A percentile compares a stretch with the other conserved stretches of the same genome.
Evolutionary conservation across 2,797 vertebrate genomes (phyloP).

Genomic region (Halcyon badia): DNA sequence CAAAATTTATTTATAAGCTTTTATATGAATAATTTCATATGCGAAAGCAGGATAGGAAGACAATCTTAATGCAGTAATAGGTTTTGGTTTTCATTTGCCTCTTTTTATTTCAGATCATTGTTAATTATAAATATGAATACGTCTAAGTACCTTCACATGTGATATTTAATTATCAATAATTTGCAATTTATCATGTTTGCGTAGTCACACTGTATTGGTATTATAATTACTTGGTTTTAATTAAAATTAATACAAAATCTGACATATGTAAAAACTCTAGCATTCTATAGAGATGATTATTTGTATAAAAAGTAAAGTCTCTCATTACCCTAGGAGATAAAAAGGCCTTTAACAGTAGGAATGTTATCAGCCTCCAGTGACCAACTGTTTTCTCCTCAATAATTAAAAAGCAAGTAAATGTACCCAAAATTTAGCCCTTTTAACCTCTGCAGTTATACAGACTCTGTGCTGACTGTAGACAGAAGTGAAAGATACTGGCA

Average conservation of each 20-base stretch:
- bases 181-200: constrained; percentile 40
- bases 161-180: constrained; percentile 63
- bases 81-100: background rate
- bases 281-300: constrained; percentile 57
- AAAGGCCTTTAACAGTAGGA: constrained; percentile 48
- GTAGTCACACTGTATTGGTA: background rate
- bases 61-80: background rate
- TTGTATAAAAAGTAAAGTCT: constrained; percentile 33
- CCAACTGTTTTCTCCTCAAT: constrained; percentile 73
- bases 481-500: constrained; percentile 34
- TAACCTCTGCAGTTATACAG: constrained; percentile 50
- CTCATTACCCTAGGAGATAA: constrained; percentile 59
- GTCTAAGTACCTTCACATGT: background rate
- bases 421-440: constrained; percentile 64
- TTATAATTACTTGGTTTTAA: constrained; percentile 37
- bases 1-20: background rate
- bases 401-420: constrained; percentile 74
- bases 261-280: constrained; percentile 9
- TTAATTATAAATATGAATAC: constrained; percentile 3
- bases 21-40: background rate
- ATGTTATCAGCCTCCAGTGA: constrained; percentile 70
- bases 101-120: background rate
- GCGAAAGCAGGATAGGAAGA: background rate
- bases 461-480: background rate
- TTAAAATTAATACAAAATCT: constrained; percentile 57